Evolutionary conservation across 2,797 vertebrate genomes (phyloP), one percentile per base, ranked within the genome.

Genomic region (Darevskia mixta): DNA sequence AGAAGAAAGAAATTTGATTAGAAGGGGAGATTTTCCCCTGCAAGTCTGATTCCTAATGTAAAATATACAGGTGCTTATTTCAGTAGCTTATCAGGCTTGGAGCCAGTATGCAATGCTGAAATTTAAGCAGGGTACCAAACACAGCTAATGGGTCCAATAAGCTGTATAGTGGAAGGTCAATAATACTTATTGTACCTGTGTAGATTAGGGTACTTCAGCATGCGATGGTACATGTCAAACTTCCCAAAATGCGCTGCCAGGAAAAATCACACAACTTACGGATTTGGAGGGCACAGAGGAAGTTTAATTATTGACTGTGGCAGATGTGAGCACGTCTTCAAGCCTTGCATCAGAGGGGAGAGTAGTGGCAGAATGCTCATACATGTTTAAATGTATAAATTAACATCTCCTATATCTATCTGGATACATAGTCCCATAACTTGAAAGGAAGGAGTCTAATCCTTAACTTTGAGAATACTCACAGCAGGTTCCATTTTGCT

Each of bases 401-500:
- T 67, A 10, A 38, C 10, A 69, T 38, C 7, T 66, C 58, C 38
- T 64, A 55, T 15, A 41, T 61, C 17, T 55, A 67, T 43, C 45
- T 55, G 43, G 23, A 88, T 9, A 69, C 45, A 67, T 20, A 64
- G 13, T 82, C 82, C 15, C 80, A 43, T 5, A 29, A 41, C 29
- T 29, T 64, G 8, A 71, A 45, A 29, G 13, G 55, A 81, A 29
- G 15, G 20, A 66, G 13, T 7, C 38, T 71, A 82, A 27, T 45
- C 66, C 32, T 55, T 61, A 73, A 66, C 18, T 38, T 58, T 35
- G 45, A 49, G 0, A 71, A 10, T 45, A 96, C 97, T 96, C 86
- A 98, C 98, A 2, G 97, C 95, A 0, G 97, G 97, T 61, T 98
- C 96, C 97, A 98, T 97, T 86, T 97, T 97, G 95, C 95, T 97